Percentiles rank a stretch among this genome's conserved stretches.
Evolutionary conservation across 2,888 invertebrate genomes (phyloP).

Genomic region (Leptarthrus brevirostris): DNA sequence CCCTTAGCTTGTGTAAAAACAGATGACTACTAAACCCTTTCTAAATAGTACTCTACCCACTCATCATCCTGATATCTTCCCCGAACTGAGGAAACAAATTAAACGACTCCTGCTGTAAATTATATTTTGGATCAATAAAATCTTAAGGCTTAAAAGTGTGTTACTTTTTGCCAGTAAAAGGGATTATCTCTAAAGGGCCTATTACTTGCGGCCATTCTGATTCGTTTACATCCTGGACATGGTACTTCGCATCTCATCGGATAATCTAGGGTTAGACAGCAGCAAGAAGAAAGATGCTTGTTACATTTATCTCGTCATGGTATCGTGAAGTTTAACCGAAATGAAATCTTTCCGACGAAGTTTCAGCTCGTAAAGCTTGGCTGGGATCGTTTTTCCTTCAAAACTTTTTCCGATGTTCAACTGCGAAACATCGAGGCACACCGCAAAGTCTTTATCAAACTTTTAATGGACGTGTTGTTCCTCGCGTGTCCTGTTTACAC

Average conservation of each 20-base stretch:
- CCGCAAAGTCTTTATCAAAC: conserved; percentile 44
- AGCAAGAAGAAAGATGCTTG: background rate
- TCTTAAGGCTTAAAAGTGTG: conserved; percentile 9
- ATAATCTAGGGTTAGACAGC: conserved; percentile 22
- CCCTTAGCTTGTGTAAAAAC: too few relatives aligned
- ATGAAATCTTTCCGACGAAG: conserved; percentile 21
- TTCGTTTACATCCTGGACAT: background rate
- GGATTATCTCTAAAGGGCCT: conserved; percentile 20
- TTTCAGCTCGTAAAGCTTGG: conserved; percentile 24
- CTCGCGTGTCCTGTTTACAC: conserved; percentile 49
- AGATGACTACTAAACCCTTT: too few relatives aligned
- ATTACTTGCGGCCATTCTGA: conserved; percentile 31
- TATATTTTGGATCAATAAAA: conserved; percentile 19
- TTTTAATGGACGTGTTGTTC: conserved; percentile 51
- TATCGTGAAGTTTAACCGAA: background rate
- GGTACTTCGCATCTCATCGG: conserved; percentile 17
- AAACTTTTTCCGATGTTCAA: conserved; percentile 9
- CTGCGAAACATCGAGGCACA: background rate
- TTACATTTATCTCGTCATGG: conserved; percentile 19
- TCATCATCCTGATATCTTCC: too few relatives aligned
- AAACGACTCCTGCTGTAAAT: conserved; percentile 14
- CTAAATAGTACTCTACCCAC: too few relatives aligned
- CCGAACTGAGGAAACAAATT: conserved; percentile 12
- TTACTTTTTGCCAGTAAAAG: conserved; percentile 5
- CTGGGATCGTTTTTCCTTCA: background rate